Evolutionary conservation across 37 sponge, comb jelly and placozoan genomes (phyloP), one percentile per base, ranked within the genome.

Genomic region (Bolinopsis microptera): DNA sequence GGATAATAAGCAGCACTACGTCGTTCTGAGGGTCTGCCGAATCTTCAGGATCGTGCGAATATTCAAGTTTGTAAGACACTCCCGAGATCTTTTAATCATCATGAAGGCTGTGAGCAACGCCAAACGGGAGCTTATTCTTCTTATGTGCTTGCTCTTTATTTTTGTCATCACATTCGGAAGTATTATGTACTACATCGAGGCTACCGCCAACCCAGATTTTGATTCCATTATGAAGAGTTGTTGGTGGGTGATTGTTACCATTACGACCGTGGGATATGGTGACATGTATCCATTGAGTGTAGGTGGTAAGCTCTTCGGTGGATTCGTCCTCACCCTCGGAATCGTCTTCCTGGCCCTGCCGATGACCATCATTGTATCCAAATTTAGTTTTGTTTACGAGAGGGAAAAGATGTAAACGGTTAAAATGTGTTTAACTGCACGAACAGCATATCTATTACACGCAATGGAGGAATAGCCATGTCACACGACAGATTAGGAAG

Each of bases 41-140:
- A 86, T 86, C 61, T 86, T 86, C 61, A 18, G 90, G 26, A 86
- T 86, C 61, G 90, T 86, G 2, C 32, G 90, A 28, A 86, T 86
- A 9, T 86, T 86, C 90, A 86, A 86, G 61, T 86, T 86, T 38
- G 61, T 86, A 0, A 28, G 90, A 34, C 90, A 86, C 61, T 86
- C 90, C 90, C 41, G 90, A 13, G 90, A 86, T 34, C 90, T 86
- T 3, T 30, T 86, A 2, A 86, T 86, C 30, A 86, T 86, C 41
- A 86, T 86, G 90, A 86, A 86, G 61, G 90, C 90, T 13, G 90
- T 86, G 26, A 39, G 48, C 90, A 86, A 86, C 61, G 90, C 90
- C 61, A 86, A 86, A 40, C 41, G 90, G 28, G 90, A 86, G 36
- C 90, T 86, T 26, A 86, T 86, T 48, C 90, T 86, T 0, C 90